Percentiles rank a stretch among this genome's conserved stretches.
These are phyloP conservation scores for Oreochromis niloticus DNA, from an alignment of 2,113 vertebrate genomes.

Conservation along the genomic window DNA sequence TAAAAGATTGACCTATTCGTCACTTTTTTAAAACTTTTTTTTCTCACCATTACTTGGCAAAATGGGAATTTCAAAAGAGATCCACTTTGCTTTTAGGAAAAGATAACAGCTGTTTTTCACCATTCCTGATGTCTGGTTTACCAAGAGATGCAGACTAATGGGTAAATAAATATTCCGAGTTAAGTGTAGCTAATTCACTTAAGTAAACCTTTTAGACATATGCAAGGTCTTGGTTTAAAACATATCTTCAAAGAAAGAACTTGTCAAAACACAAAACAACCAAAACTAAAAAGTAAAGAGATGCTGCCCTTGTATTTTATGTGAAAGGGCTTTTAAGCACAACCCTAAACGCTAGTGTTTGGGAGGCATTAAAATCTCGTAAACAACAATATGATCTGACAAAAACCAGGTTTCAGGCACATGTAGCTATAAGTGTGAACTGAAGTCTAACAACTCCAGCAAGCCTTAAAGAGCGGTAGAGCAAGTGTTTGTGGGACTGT, in stretches of 20 bases:
- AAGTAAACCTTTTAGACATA: background rate
- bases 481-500: background rate
- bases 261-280: background rate
- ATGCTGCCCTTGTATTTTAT: background rate
- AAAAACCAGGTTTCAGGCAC: background rate
- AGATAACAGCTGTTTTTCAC: background rate
- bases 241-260: background rate
- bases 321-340: background rate
- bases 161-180: background rate
- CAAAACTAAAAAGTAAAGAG: background rate
- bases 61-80: background rate
- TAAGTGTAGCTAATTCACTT: rapidly evolving
- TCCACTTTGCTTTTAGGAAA: background rate
- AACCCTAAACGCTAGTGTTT: background rate
- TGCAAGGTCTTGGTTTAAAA: background rate
- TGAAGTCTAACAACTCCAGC: background rate
- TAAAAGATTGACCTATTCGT: background rate
- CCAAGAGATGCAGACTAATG: background rate
- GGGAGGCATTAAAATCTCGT: background rate
- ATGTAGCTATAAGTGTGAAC: background rate
- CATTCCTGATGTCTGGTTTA: background rate
- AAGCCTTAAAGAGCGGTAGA: background rate
- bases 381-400: background rate
- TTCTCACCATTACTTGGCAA: background rate
- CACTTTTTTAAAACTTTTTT: too few species aligned